phyloP scores from a whole-genome alignment of 2,797 vertebrate genomes.

The Melanotaenia trifasciata region DNA sequence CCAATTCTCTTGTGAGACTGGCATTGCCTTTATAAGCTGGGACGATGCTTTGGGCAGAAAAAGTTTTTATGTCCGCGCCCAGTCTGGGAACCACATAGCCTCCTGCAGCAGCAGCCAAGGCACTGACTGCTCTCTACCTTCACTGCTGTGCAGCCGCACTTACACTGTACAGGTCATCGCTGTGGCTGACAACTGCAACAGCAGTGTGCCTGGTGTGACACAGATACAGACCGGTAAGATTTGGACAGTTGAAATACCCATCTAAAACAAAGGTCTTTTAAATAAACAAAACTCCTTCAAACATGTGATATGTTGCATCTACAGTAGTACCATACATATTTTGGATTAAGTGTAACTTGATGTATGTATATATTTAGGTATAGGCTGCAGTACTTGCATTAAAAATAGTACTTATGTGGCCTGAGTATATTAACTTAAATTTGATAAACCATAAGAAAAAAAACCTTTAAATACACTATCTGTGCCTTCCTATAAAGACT shows the following conservation, averaged over 20 bases:
- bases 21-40: slow-evolving; percentile 75
- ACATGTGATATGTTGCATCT: neutral
- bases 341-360: neutral
- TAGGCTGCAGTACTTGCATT: neutral
- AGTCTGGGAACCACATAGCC: slow-evolving; percentile 40
- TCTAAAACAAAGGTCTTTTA: neutral
- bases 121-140: slow-evolving; percentile 69
- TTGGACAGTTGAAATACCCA: neutral
- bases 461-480: neutral
- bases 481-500: neutral
- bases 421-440: neutral
- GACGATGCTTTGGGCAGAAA: slow-evolving; percentile 70
- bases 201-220: slow-evolving; percentile 60
- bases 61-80: slow-evolving; percentile 53
- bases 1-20: slow-evolving; percentile 69
- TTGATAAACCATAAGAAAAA: neutral
- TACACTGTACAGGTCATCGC: slow-evolving; percentile 75
- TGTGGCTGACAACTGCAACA: slow-evolving; percentile 77
- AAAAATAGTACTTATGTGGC: neutral
- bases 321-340: neutral
- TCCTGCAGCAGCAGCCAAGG: slow-evolving; percentile 59
- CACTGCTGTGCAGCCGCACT: slow-evolving; percentile 72
- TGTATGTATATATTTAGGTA: neutral
- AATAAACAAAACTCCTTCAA: neutral
- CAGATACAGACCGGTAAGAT: slow-evolving; percentile 76